Base-by-base conservation (phyloP, 2,113 vertebrate species). In the Oxyura jamaicensis region DNA sequence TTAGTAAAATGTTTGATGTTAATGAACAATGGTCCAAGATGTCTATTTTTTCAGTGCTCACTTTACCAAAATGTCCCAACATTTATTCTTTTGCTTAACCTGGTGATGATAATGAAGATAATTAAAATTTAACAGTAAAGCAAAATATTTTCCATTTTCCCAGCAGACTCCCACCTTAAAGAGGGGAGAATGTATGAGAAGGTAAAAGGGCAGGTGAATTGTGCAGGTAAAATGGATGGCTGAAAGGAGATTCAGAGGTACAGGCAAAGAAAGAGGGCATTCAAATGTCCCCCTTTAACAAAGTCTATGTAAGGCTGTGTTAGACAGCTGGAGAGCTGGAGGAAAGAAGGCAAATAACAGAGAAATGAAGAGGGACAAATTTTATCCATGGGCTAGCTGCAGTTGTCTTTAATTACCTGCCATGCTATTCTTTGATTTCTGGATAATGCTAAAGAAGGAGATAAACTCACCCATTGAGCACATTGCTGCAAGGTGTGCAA, bases 301-400 rank as follows among this genome's bases (percentile, higher is more conserved):
- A 3, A 22, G 17, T 5, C 18, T 29, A 20, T 2, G 0, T 42
- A 48, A 48, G 46, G 31, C 52, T 75, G 36, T 31, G 3, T 4
- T 8, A 29, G 20, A 42, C 12, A n/a, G 18, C 5, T 67, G 53
- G 7, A 12, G 36, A 22, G 8, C 8, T 33, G 0, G 1, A 35
- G 20, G 56, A 53, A 90, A 36, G 18, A 21, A 66, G 21, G 28
- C 12, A 2, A 21, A 19, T 11, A 28, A 42, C 44, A 55, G 50
- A 29, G 26, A 50, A 35, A 67, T 19, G 31, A 60, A 33, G 31
- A 78, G 15, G 3, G 5, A 13, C 2, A 11, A 50, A 4, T 46
- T 88, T 67, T 3, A 42, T 5, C 14, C 28, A 25, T 10, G 33
- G 2, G 1, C 11, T 36, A 3, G 0, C 26, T 72, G 50, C 0